These are phyloP conservation scores for Thermophis baileyi DNA, from an alignment of 2,113 vertebrate species.

Conservation along the genomic window DNA sequence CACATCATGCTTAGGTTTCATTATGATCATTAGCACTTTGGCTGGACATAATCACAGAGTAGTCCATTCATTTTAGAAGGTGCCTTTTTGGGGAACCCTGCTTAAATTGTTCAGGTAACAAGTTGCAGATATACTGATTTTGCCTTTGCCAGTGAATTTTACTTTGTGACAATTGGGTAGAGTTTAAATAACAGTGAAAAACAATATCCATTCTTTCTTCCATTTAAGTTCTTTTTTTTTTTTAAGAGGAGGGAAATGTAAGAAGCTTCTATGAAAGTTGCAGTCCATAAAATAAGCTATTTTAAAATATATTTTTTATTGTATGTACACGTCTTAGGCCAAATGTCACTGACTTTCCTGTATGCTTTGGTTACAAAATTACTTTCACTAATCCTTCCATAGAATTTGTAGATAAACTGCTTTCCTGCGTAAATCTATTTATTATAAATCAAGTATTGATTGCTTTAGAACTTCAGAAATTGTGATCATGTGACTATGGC, in stretches of 20 bases:
- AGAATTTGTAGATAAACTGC: background rate
- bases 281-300: background rate
- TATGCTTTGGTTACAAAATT: background rate
- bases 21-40: background rate
- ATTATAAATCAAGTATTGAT: background rate
- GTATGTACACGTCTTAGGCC: background rate
- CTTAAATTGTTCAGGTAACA: background rate
- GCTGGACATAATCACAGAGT: background rate
- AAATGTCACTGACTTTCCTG: background rate
- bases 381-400: background rate
- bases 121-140: background rate
- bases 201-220: background rate
- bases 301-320: background rate
- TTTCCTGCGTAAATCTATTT: background rate
- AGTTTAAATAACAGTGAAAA: background rate
- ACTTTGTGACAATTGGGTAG: background rate
- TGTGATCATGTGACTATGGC: background rate
- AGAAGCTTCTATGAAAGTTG: background rate
- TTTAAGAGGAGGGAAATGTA: background rate
- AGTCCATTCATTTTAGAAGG: background rate
- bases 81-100: background rate
- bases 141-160: background rate
- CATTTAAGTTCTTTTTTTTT: conserved; percentile 67
- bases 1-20: background rate
- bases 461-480: background rate